Evolutionary conservation across 1,140 invertebrate genomes (phyloP), one percentile per base, ranked within the genome.

Genomic region (Hormaphis cornu): DNA sequence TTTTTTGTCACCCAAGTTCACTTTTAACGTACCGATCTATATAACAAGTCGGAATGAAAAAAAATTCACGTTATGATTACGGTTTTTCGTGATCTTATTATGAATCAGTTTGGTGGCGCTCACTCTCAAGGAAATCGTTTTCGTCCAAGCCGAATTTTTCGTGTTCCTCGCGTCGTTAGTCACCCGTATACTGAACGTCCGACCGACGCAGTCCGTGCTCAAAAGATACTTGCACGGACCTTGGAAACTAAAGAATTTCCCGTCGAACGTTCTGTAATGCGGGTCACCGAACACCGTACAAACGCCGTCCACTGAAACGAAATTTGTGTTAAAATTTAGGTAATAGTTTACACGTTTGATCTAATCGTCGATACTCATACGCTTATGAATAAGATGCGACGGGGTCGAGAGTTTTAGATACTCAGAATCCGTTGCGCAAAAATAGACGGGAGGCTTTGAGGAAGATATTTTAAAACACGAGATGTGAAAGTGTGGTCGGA

Each of bases 201-300:
- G 83, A 48, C 83, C 84, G 5, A 81, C 76, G 75, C 92, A 95
- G 78, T 96, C 93, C 35, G 89, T 83, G 7, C 84, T 84, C 50
- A 96, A 76, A 58, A 92, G 85, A 76, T 96, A 96, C 77, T 94
- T 94, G 78, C 93, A 96, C 0, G 89, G 85, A 14, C 91, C 91
- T 79, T 93, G 91, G 76, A 95, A 96, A 75, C 88, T 93, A 76
- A 89, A 93, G 71, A 91, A 89, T 74, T 89, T 87, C 20, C 93
- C 93, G 75, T 97, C 94, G 77, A 95, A 97, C 7, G 92, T 95
- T 73, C 89, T 86, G 76, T 95, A 96, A 76, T 96, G 92, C 1
- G 93, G 91, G 78, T 96, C 92, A 1, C 93, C 93, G 76, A 92
- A 96, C 0, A 93, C 91, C 0, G 90, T 90, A 77, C 93, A 96